A percentile compares a stretch with the other conserved stretches of the same genome.
Conservation (phyloP, 2,113 vertebrate species). For the Leucopsar rothschildi region DNA sequence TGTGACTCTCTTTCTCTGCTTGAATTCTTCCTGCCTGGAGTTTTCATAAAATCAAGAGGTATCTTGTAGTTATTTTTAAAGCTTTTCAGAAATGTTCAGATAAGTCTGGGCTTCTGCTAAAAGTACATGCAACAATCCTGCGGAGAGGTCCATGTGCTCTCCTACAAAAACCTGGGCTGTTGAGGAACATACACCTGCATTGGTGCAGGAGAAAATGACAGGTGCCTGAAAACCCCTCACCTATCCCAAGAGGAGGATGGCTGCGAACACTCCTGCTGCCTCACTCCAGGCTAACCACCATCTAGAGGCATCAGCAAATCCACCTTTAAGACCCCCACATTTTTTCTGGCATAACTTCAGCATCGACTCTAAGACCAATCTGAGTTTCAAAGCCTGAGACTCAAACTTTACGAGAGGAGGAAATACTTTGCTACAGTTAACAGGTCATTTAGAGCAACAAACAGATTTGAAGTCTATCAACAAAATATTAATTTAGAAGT, state of each 20-base stretch:
- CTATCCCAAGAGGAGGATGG: fast-evolving
- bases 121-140: background rate
- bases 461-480: background rate
- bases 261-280: background rate
- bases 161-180: background rate
- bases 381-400: background rate
- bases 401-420: background rate
- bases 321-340: background rate
- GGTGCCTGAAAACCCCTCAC: background rate
- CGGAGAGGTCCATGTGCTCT: background rate
- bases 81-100: background rate
- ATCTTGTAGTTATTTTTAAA: background rate
- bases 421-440: background rate
- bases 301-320: background rate
- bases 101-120: background rate
- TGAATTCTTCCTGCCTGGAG: background rate
- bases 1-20: background rate
- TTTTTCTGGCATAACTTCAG: background rate
- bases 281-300: background rate
- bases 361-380: background rate
- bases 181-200: background rate
- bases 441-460: background rate
- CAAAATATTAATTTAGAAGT: background rate
- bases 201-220: background rate
- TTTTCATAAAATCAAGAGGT: constrained; percentile 34